Evolutionary conservation across 1,140 invertebrate species (phyloP).

Genomic region (Orchestia grillus): DNA sequence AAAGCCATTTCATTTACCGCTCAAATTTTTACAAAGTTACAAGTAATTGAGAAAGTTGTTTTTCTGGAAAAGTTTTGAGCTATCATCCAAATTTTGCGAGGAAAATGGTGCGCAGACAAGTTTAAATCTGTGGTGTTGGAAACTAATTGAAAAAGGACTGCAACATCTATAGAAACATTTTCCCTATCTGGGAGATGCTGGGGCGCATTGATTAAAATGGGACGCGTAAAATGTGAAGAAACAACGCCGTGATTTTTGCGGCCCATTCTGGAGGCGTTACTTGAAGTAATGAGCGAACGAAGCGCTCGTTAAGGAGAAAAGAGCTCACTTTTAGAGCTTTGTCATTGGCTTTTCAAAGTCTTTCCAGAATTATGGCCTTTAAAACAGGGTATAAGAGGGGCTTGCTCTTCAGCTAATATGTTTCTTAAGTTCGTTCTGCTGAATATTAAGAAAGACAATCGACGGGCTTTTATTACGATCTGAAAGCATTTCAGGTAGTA

Average conservation of each 20-base stretch:
- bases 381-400: slow-evolving; percentile 17
- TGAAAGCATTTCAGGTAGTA: not conserved
- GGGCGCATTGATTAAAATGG: slow-evolving; percentile 35
- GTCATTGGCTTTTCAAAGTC: slow-evolving; percentile 50
- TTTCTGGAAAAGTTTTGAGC: not conserved
- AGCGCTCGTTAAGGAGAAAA: slow-evolving; percentile 26
- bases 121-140: not conserved
- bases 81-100: not conserved
- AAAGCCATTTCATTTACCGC: not conserved
- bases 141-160: not conserved
- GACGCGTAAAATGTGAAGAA: not conserved
- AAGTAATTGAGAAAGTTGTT: not conserved
- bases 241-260: slow-evolving; percentile 35
- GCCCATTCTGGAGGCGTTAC: not conserved
- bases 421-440: not conserved
- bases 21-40: not conserved
- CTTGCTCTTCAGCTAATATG: slow-evolving; percentile 23
- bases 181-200: not conserved
- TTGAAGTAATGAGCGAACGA: slow-evolving; percentile 19
- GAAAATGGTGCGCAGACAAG: not conserved
- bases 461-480: not conserved
- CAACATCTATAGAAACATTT: not conserved
- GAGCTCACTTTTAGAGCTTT: slow-evolving; percentile 39
- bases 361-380: slow-evolving; percentile 30
- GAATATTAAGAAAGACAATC: not conserved